These are phyloP conservation scores for Phortica variegata DNA, from an alignment of 1,140 invertebrate species.

Conservation along the genomic window DNA sequence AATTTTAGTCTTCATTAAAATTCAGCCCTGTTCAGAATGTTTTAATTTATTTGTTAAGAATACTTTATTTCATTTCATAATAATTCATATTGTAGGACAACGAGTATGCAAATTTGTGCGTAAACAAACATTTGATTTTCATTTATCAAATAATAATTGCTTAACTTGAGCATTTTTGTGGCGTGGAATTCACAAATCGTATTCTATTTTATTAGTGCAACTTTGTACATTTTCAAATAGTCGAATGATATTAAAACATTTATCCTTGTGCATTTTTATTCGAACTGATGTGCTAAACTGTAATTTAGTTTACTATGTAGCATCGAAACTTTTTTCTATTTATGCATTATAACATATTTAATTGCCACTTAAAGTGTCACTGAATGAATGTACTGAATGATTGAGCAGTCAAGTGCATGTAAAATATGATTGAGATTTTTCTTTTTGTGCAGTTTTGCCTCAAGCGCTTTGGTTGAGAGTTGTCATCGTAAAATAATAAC, in stretches of 20 bases:
- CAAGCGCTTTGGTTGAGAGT: constrained; percentile 6
- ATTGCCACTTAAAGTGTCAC: too few relatives aligned
- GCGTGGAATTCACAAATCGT: constrained; percentile 16
- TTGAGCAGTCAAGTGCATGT: too few relatives aligned
- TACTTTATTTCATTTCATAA: too few relatives aligned
- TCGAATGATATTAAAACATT: constrained; percentile 49
- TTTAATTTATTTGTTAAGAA: too few relatives aligned
- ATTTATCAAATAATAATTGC: not conserved
- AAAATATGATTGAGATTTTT: not conserved
- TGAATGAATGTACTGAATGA: too few relatives aligned
- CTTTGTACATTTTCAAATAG: constrained; percentile 47
- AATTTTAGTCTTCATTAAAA: too few relatives aligned
- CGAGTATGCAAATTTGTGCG: too few relatives aligned
- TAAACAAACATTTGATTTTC: constrained; percentile 13
- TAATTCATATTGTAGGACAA: too few relatives aligned
- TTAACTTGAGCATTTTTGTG: not conserved
- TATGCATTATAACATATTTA: not conserved
- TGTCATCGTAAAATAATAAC: constrained; percentile 18
- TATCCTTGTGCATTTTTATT: constrained; percentile 38
- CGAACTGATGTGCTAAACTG: constrained; percentile 28
- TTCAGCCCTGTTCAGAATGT: too few relatives aligned
- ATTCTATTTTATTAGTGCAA: constrained; percentile 27
- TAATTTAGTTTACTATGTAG: constrained; percentile 17
- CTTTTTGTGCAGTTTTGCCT: not conserved
- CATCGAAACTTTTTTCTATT: constrained; percentile 2